Base-by-base conservation (phyloP, 1,140 invertebrate genomes). In the Panulirus ornatus region DNA sequence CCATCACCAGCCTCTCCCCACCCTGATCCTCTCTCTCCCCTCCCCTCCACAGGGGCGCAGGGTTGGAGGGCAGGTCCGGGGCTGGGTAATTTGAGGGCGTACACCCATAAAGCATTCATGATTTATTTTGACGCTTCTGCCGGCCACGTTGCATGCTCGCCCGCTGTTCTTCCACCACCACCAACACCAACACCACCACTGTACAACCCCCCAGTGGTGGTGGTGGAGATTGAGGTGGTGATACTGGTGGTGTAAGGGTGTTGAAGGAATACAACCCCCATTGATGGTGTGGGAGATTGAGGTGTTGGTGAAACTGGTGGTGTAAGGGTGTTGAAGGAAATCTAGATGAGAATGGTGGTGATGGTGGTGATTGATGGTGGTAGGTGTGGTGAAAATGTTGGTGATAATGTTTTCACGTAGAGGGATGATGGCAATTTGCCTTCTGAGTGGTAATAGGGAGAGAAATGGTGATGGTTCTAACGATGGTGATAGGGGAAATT, bases 101-200 rank as follows among this genome's bases (percentile, higher is more conserved):
- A 79, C 66, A 83, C 87, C 87, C 87, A 89, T 89, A 89, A 89
- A 89, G 79, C 87, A 84, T 73, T 76, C 79, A 84, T 89, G 87
- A 89, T 89, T 89, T 89, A 89, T 70, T 76, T 79, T 89, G 87
- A 89, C 87, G 87, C 87, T 84, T 84, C 87, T 89, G 79, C 79
- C 87, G 70, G 79, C 47, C 81, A 66, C 66, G 66, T 79, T 89
- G 87, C 87, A 89, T 89, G 87, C 84, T 83, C 75, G 40, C 44
- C 78, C 76, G 44, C 79, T 70, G 51, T 79, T 51, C 87, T n/a
- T 30, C 47, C 66, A 75, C 42, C 78, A 82, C 42, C 78, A 81
- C 78, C n/a, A 40, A 79, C 40, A 42, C 47, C 66, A 75, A 30
- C 78, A 82, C 42, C 78, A 81, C 78, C n/a, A 40, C 38, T 71